Evolutionary conservation across 2,113 vertebrate genomes (phyloP).

Genomic region (Muntiacus muntjak): DNA sequence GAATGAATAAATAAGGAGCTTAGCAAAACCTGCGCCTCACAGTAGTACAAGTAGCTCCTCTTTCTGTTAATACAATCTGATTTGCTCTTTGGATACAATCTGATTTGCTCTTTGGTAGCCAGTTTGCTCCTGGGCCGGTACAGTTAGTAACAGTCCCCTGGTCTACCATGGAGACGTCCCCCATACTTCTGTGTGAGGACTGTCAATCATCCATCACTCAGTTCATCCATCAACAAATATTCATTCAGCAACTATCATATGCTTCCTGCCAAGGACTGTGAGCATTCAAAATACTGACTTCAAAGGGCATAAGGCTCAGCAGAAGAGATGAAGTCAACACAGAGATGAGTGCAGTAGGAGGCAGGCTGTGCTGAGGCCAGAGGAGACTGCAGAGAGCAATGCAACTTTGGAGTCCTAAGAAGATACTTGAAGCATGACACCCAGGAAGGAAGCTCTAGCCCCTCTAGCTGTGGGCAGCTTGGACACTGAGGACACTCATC

Average conservation of each 20-base stretch:
- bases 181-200: neutral
- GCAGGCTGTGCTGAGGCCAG: neutral
- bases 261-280: neutral
- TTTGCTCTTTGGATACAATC: neutral
- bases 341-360: neutral
- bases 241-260: neutral
- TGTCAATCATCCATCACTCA: neutral
- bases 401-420: neutral
- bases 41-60: neutral
- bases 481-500: conserved; percentile 8
- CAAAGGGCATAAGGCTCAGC: neutral
- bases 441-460: neutral
- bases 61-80: neutral
- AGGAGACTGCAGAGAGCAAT: neutral
- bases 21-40: neutral
- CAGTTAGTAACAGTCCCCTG: neutral
- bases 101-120: neutral
- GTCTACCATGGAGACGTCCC: neutral
- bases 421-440: neutral
- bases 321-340: neutral
- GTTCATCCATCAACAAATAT: neutral
- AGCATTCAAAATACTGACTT: neutral
- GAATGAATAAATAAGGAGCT: conserved; percentile 9
- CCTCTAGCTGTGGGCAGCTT: neutral
- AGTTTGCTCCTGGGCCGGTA: neutral